phyloP scores from a whole-genome alignment of 64 coral and sea anemone species.

The Astreopora myriophthalma region DNA sequence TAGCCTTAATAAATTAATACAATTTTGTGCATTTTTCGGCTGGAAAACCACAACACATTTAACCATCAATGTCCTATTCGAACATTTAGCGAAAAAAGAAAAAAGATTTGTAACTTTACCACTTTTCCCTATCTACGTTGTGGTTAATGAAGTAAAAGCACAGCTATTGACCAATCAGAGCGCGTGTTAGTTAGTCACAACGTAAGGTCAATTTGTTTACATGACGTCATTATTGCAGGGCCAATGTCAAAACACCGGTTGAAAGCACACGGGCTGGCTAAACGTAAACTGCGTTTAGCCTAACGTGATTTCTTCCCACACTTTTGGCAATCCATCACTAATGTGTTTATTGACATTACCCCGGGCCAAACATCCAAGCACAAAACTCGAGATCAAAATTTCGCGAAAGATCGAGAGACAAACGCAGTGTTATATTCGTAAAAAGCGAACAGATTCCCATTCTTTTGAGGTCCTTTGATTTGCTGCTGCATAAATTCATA shows the following conservation, averaged over 20 bases:
- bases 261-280: neutral
- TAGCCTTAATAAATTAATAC: neutral
- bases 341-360: neutral
- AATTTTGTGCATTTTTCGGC: neutral
- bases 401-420: neutral
- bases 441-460: too few species aligned
- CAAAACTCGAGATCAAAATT: neutral
- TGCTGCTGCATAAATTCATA: too few species aligned
- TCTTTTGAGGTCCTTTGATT: too few species aligned
- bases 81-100: neutral
- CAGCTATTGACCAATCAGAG: neutral
- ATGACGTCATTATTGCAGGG: neutral
- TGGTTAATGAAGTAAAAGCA: neutral
- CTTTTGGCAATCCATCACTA: neutral
- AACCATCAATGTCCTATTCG: neutral
- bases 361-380: too few species aligned
- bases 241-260: neutral
- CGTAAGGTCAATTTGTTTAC: neutral
- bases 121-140: neutral
- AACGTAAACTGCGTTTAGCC: neutral
- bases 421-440: too few species aligned
- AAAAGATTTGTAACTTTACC: neutral
- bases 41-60: neutral
- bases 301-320: neutral
- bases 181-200: neutral